Conservation (phyloP, 2,797 vertebrate species). For the Cetoscarus ocellatus region DNA sequence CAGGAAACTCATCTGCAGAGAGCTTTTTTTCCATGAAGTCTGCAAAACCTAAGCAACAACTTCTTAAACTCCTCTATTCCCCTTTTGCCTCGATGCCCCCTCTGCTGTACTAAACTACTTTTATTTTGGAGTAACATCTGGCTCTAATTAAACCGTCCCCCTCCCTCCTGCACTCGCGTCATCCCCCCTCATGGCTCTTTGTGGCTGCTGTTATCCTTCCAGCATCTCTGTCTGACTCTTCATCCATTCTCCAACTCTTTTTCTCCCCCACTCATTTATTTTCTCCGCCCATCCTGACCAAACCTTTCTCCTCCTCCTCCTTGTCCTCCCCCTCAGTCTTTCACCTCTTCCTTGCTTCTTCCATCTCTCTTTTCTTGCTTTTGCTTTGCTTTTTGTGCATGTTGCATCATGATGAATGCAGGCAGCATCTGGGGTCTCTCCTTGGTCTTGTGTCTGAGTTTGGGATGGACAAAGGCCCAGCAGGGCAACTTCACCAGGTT, state of each 20-base stretch:
- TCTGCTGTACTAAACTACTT: slow-evolving; percentile 33
- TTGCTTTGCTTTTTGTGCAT: slow-evolving; percentile 31
- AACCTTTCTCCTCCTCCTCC: slow-evolving; percentile 36
- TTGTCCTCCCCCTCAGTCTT: slow-evolving; percentile 25
- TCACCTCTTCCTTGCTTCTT: slow-evolving; percentile 52
- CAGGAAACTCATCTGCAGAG: slow-evolving; percentile 14
- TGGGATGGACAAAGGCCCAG: slow-evolving; percentile 72
- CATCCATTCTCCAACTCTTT: slow-evolving; percentile 28
- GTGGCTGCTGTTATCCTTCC: slow-evolving; percentile 37
- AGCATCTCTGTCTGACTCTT: slow-evolving; percentile 48
- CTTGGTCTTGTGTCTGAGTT: slow-evolving; percentile 68
- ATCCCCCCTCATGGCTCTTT: slow-evolving; percentile 40
- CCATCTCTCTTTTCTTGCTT: slow-evolving; percentile 34
- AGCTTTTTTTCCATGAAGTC: neutral
- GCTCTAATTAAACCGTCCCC: slow-evolving; percentile 71
- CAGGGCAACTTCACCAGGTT: slow-evolving; percentile 80
- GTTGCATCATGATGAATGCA: slow-evolving; percentile 69
- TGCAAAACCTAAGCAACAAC: slow-evolving; percentile 4
- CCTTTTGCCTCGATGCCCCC: slow-evolving; percentile 31
- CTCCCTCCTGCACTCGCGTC: slow-evolving; percentile 35
- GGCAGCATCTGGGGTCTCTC: slow-evolving; percentile 63
- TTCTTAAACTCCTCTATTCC: slow-evolving; percentile 2
- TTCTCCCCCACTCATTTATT: slow-evolving; percentile 34
- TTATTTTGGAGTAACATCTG: slow-evolving; percentile 79
- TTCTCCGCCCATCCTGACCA: slow-evolving; percentile 58